phyloP scores from a whole-genome alignment of 2,888 invertebrate genomes.

The Pyrrhosoma nymphula region DNA sequence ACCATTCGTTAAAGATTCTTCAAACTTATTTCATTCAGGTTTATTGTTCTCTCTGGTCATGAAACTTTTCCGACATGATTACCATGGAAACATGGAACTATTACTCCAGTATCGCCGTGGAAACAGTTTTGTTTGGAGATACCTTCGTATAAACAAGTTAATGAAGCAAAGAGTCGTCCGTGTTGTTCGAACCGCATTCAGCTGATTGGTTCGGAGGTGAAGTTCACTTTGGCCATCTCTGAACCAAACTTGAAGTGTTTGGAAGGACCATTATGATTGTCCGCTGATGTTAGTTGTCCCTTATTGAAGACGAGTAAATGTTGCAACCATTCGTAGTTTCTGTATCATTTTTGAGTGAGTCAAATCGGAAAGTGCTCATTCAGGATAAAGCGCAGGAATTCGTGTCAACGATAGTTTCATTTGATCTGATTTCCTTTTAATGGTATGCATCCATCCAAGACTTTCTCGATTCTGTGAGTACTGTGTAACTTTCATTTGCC shows the following conservation, averaged over 20 bases:
- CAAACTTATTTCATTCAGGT: too few relatives aligned
- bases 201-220: neutral
- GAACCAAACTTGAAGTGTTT: neutral
- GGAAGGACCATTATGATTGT: neutral
- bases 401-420: neutral
- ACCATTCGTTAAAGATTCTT: too few relatives aligned
- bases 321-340: neutral
- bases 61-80: too few relatives aligned
- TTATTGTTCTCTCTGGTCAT: too few relatives aligned
- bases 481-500: neutral
- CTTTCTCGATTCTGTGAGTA: neutral
- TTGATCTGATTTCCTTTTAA: neutral
- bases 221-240: neutral
- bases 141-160: neutral
- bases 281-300: neutral
- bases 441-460: neutral
- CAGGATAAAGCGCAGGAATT: neutral
- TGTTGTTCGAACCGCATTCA: neutral
- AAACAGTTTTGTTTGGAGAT: neutral
- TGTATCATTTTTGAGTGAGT: neutral
- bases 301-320: neutral
- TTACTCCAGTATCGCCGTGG: neutral
- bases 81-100: neutral
- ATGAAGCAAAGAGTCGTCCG: neutral
- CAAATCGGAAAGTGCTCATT: neutral